Base-by-base conservation (phyloP, 2,113 vertebrate genomes). In the Equus quagga region DNA sequence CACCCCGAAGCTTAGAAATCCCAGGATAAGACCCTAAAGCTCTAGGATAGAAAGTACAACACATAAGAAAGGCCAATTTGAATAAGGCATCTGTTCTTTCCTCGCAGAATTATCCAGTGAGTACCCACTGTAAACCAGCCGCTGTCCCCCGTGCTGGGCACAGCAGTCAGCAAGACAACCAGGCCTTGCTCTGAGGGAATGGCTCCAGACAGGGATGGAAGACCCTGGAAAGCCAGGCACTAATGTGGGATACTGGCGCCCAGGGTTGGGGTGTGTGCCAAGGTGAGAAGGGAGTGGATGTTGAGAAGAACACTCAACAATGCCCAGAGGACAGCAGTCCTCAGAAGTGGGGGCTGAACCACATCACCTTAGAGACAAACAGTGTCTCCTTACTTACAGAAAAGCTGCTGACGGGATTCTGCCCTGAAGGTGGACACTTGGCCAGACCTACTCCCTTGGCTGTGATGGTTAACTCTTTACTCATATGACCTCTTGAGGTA, bases 231-330 rank as follows among this genome's bases (percentile, higher is more conserved):
- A 80, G 56, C 31, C 6, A 13, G 14, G 31, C 46, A 17, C 6
- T 11, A 18, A 4, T 23, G 23, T 17, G 18, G 54, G 21, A 26
- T 44, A 2, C 21, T 5, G 12, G 60, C 46, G 26, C 36, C 21
- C 0, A 0, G 1, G 41, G 28, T 17, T 3, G 4, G 15, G 15
- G 0, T 49, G 19, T 24, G 24, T 70, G 41, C 62, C n/a, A 2
- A 44, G 5, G 2, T 8, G 19, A 1, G 4, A 65, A 65, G 28
- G 28, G 15, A 26, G 21, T 13, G 13, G 64, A 7, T 21, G 21
- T 73, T 9, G 13, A 51, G 31, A 28, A 24, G 46, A 26, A 8
- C 31, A 41, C 6, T 2, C 60, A 3, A 41, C 44, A 3, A 10
- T 3, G 31, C 26, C 69, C 49, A 78, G 41, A n/a, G 15, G 41